These are phyloP conservation scores for Steatocranus sp. DNA, from an alignment of 2,797 vertebrate genomes.

Conservation along the genomic window DNA sequence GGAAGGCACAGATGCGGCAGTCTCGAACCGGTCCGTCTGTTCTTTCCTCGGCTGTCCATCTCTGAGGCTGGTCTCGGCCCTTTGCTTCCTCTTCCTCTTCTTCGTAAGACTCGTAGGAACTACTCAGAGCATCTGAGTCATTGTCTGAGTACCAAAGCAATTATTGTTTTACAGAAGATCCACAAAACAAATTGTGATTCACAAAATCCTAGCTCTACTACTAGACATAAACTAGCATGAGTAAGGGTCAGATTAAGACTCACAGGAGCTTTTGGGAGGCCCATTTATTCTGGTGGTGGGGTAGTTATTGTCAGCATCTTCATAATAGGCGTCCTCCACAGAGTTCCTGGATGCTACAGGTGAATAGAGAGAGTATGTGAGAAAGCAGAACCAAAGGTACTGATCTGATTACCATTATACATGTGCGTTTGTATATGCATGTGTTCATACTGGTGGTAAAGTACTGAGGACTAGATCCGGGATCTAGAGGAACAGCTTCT, in stretches of 20 bases:
- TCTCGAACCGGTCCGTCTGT: conserved; percentile 86
- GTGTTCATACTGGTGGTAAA: conserved; percentile 81
- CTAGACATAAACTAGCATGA: background rate
- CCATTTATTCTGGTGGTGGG: conserved; percentile 86
- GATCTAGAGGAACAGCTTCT: conserved; percentile 90
- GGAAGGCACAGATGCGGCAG: conserved; percentile 92
- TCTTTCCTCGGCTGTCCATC: conserved; percentile 88
- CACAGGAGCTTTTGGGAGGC: conserved; percentile 90
- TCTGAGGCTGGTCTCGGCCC: conserved; percentile 77
- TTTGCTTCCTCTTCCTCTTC: conserved; percentile 96
- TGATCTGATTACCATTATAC: background rate
- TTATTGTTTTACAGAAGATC: background rate
- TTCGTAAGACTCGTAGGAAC: conserved; percentile 96
- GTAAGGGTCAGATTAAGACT: conserved; percentile 38
- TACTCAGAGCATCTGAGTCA: conserved; percentile 96
- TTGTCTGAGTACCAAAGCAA: conserved; percentile 80
- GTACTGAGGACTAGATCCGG: conserved; percentile 88
- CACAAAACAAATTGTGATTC: background rate
- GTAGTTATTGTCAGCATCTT: conserved; percentile 95
- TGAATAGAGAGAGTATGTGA: background rate
- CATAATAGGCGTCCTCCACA: conserved; percentile 91
- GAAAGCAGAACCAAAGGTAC: background rate
- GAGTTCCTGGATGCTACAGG: conserved; percentile 75
- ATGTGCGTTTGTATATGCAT: background rate
- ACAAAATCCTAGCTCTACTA: background rate